Percentiles rank a stretch among this genome's conserved stretches.
phyloP scores from a whole-genome alignment of 2,797 vertebrate genomes.

The Enteromius fasciolatus region DNA sequence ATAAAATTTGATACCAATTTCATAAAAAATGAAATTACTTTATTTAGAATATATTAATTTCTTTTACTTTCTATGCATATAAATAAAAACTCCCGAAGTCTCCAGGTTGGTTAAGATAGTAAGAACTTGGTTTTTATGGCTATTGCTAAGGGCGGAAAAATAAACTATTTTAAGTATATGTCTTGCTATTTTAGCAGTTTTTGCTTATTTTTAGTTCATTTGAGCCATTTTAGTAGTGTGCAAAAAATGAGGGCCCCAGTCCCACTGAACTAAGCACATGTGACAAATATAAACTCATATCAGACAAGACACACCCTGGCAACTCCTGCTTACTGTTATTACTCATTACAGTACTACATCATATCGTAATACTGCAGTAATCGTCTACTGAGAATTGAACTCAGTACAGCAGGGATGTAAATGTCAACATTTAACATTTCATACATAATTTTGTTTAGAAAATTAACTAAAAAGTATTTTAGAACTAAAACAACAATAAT shows the following conservation, averaged over 20 bases:
- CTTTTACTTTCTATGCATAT: neutral
- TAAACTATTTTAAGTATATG: neutral
- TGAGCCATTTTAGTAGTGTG: neutral
- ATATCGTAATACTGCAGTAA: neutral
- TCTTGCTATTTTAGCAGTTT: neutral
- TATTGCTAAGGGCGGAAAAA: neutral
- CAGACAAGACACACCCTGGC: constrained; percentile 11
- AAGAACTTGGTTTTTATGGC: neutral
- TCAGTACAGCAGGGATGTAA: neutral
- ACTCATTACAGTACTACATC: neutral
- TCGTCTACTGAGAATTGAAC: neutral
- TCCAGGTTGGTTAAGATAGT: neutral
- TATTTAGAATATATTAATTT: neutral
- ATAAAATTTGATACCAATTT: neutral
- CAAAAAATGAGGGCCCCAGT: neutral
- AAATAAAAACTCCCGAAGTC: neutral
- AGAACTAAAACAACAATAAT: neutral
- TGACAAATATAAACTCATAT: neutral
- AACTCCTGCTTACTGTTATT: constrained; percentile 25
- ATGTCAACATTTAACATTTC: neutral
- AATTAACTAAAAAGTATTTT: neutral
- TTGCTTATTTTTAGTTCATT: neutral
- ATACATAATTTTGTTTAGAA: neutral
- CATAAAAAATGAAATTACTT: too few relatives aligned
- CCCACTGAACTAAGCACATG: neutral